These are phyloP conservation scores for Sycon ciliatum DNA, from an alignment of 37 sponge, comb jelly and placozoan species.

Conservation along the genomic window DNA sequence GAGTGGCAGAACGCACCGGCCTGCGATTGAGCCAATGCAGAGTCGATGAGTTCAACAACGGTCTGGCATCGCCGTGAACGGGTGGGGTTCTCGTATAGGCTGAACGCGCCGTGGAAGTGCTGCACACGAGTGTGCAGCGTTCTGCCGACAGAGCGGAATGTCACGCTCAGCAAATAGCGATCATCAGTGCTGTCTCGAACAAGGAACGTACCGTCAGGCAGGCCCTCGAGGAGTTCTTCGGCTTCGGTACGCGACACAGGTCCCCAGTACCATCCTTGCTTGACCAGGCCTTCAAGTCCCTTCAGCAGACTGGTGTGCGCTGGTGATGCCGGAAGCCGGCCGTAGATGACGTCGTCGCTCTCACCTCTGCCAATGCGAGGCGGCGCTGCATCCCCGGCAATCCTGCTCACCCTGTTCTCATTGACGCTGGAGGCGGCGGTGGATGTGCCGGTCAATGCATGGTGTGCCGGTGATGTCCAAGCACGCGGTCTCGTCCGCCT, in stretches of 20 bases:
- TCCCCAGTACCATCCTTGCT: conserved; percentile 93
- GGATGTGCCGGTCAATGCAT: too few species aligned
- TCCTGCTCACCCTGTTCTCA: too few species aligned
- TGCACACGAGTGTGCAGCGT: conserved; percentile 82
- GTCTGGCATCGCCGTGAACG: conserved; percentile 63
- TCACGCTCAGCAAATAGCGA: conserved; percentile 71
- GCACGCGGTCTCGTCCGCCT: too few species aligned
- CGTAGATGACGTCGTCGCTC: too few species aligned
- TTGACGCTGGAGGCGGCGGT: too few species aligned
- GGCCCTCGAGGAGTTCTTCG: conserved; percentile 56
- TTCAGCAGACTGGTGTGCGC: too few species aligned
- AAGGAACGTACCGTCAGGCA: conserved; percentile 71
- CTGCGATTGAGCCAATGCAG: conserved; percentile 57
- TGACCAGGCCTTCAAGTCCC: too few species aligned
- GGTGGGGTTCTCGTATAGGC: conserved; percentile 75
- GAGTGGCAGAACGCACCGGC: conserved; percentile 76
- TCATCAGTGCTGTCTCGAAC: conserved; percentile 85
- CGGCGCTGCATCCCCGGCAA: too few species aligned
- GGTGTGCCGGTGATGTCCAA: too few species aligned
- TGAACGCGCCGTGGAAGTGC: conserved; percentile 62
- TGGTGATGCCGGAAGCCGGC: too few species aligned
- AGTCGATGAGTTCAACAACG: conserved; percentile 69
- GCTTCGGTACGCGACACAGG: conserved; percentile 76
- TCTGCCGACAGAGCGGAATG: conserved; percentile 75
- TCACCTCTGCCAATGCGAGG: too few species aligned